Evolutionary conservation across 2,113 vertebrate species (phyloP), one percentile per base, ranked within the genome.

Genomic region (Tauraco erythrolophus): DNA sequence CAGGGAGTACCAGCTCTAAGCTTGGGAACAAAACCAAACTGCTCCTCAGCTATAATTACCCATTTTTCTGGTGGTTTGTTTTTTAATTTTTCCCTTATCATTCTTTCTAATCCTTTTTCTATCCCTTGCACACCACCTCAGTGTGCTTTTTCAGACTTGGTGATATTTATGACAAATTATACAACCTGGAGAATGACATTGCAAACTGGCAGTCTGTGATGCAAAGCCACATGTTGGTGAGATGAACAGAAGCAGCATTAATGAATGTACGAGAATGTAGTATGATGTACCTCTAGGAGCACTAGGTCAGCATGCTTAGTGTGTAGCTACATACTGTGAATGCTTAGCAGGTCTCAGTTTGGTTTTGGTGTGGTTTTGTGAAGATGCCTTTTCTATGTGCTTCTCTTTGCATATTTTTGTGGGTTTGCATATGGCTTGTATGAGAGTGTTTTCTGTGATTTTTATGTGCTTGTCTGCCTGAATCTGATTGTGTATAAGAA

Each of bases 361-460:
- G 89, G 68, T 83, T 95, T 91, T 72, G 71, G 54, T 86, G 86
- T 86, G 84, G 56, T 93, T 95, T 93, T 58, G 50, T 37, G 41
- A 91, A 70, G 62, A 31, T 58, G 30, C 16, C 9, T 85, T 78
- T 84, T 78, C 69, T 48, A 7, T 48, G 35, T 94, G 33, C 65
- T 79, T 72, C 58, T 79, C 76, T 71, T 21, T 68, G 33, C 58
- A 14, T 89, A 9, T n/a, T 84, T 69, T 24, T 89, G 89, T 86
- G 68, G 41, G 41, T 94, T 94, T 82, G 56, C 48, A 15, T 37
- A 82, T 9, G 10, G 53, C n/a, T 84, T 74, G 41, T 6, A 4
- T 48, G 23, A 37, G 53, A 76, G 57, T 58, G 25, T 62, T 54
- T 54, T 76, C 27, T 39, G 54, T 92, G 85, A 89, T 89, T 94